phyloP scores from a whole-genome alignment of 2,797 vertebrate species.

The Microctenopoma stevenorrisi region DNA sequence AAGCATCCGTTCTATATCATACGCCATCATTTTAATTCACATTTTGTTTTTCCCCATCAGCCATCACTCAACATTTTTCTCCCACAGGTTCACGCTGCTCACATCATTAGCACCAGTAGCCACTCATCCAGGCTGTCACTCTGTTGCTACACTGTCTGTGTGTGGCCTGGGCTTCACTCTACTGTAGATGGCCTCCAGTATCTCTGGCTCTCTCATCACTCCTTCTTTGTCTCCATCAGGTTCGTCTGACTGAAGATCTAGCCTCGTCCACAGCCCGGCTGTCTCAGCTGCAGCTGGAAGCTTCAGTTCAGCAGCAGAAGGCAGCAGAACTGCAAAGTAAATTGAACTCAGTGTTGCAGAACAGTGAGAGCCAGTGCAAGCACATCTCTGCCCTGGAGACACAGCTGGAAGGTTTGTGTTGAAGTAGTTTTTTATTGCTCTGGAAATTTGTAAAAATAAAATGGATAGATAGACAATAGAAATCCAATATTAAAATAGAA shows the following conservation, averaged over 20 bases:
- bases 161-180: background rate
- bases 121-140: slow-evolving; percentile 44
- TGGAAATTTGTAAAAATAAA: no score
- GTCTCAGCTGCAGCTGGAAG: slow-evolving; percentile 91
- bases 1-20: slow-evolving; percentile 24
- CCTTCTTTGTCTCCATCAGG: slow-evolving; percentile 73
- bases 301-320: slow-evolving; percentile 89
- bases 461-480: no score
- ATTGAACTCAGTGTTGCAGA: slow-evolving; percentile 84
- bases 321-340: slow-evolving; percentile 86
- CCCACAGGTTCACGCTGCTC: slow-evolving; percentile 59
- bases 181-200: background rate
- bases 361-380: slow-evolving; percentile 76
- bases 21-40: slow-evolving; percentile 37
- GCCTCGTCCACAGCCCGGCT: slow-evolving; percentile 86
- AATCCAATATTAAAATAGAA: no score
- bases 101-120: slow-evolving; percentile 36
- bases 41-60: slow-evolving; percentile 33
- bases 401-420: slow-evolving; percentile 86
- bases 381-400: slow-evolving; percentile 80
- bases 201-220: slow-evolving; percentile 7
- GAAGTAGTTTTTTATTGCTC: background rate
- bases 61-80: slow-evolving; percentile 30
- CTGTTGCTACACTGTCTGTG: slow-evolving; percentile 9
- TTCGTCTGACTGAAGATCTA: slow-evolving; percentile 90